Conservation (phyloP, 2,113 vertebrate species). For the Gnathonemus longibarbis region DNA sequence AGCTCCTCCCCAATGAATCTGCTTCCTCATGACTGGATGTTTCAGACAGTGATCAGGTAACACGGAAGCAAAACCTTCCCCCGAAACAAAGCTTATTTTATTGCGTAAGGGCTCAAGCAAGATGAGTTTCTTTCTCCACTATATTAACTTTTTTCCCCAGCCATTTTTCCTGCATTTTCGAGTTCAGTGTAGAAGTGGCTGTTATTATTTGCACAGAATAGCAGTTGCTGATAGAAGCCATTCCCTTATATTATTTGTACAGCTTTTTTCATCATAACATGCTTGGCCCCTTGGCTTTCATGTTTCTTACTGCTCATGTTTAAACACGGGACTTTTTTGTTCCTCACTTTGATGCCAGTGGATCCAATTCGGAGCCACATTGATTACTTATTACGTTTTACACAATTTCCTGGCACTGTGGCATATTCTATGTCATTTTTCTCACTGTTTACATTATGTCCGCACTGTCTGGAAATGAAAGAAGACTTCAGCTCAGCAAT, state of each 20-base stretch:
- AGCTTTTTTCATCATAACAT: neutral
- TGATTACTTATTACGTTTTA: neutral
- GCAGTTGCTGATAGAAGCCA: neutral
- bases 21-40: neutral
- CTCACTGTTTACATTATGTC: neutral
- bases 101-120: neutral
- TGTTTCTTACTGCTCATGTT: neutral
- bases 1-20: neutral
- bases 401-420: neutral
- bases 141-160: constrained; percentile 12
- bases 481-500: neutral
- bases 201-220: constrained; percentile 15
- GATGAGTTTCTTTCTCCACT: neutral
- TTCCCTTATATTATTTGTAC: constrained; percentile 2
- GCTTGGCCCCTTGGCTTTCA: neutral
- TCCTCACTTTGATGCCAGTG: constrained; percentile 2
- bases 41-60: neutral
- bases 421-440: neutral
- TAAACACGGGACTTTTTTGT: neutral
- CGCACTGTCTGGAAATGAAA: neutral
- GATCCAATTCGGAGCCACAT: neutral
- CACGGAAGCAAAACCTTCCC: neutral
- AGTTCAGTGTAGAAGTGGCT: neutral
- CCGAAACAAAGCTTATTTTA: neutral
- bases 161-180: neutral